Evolutionary conservation across 1,140 invertebrate species (phyloP).

Genomic region (Pararge aegeria): DNA sequence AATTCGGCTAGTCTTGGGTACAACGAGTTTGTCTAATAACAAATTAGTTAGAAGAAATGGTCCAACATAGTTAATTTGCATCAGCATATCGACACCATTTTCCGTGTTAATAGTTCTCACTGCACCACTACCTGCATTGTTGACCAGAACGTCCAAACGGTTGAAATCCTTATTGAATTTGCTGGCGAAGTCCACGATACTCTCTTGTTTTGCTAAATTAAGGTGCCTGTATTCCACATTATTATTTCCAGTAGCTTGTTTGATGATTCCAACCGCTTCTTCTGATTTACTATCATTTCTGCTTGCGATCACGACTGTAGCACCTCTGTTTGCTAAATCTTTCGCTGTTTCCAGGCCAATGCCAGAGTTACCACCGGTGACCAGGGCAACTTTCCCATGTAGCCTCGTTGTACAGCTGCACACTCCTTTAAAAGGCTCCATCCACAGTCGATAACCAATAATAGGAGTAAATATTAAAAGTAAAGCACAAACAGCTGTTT

Average conservation of each 20-base stretch:
- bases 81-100: slow-evolving; percentile 81
- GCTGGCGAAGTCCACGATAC: slow-evolving; percentile 44
- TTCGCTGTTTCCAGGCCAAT: slow-evolving; percentile 40
- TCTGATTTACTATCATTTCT: slow-evolving; percentile 30
- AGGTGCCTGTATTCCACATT: slow-evolving; percentile 41
- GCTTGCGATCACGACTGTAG: slow-evolving; percentile 38
- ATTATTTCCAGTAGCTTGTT: slow-evolving; percentile 19
- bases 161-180: slow-evolving; percentile 65
- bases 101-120: slow-evolving; percentile 64
- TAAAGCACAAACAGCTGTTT: background rate
- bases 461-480: slow-evolving; percentile 7
- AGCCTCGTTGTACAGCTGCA: slow-evolving; percentile 37
- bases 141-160: slow-evolving; percentile 84
- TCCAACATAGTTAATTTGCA: slow-evolving; percentile 85
- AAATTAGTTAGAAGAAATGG: slow-evolving; percentile 85
- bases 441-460: background rate
- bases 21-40: slow-evolving; percentile 77
- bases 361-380: slow-evolving; percentile 40
- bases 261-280: slow-evolving; percentile 31
- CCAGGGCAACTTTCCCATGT: slow-evolving; percentile 33
- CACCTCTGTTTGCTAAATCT: slow-evolving; percentile 35
- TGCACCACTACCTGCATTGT: slow-evolving; percentile 83
- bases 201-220: slow-evolving; percentile 51
- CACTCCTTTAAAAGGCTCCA: slow-evolving; percentile 31
- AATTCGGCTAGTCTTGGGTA: slow-evolving; percentile 81